phyloP scores from a whole-genome alignment of 1,140 invertebrate species.

The Tetranychus urticae region DNA sequence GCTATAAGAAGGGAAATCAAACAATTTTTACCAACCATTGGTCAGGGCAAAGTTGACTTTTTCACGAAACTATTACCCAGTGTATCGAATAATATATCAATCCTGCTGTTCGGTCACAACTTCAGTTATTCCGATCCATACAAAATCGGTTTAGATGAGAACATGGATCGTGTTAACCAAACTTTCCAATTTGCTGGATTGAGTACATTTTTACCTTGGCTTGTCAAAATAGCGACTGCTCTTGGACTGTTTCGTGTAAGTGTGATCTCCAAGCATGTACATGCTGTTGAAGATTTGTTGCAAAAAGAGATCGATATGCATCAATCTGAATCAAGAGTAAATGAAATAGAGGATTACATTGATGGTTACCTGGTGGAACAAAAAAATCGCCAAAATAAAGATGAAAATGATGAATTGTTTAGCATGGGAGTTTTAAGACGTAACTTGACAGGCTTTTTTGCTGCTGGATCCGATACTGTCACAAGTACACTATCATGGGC shows the following conservation, averaged over 20 bases:
- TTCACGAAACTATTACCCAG: not conserved
- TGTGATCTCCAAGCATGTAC: too few relatives aligned
- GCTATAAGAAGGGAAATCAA: not conserved
- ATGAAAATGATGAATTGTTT: not conserved
- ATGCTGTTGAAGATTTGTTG: too few relatives aligned
- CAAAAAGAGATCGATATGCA: constrained; percentile 18
- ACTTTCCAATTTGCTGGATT: not conserved
- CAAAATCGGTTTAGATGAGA: not conserved
- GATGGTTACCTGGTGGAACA: constrained; percentile 54
- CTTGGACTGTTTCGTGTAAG: not conserved
- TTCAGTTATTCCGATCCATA: constrained; percentile 9
- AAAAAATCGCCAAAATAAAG: constrained; percentile 15
- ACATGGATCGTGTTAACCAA: not conserved
- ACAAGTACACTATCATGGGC: constrained; percentile 18
- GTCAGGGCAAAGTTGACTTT: not conserved
- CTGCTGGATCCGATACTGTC: constrained; percentile 19
- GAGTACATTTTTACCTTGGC: not conserved
- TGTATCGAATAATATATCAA: not conserved
- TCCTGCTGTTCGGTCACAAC: not conserved
- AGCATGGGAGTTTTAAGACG: constrained; percentile 8
- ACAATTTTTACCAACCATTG: not conserved
- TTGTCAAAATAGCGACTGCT: not conserved
- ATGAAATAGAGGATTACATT: constrained; percentile 42
- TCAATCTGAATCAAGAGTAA: constrained; percentile 34
- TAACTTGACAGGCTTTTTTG: constrained; percentile 13